Evolutionary conservation across 2,797 vertebrate species (phyloP).

Genomic region (Apodemus agrarius): DNA sequence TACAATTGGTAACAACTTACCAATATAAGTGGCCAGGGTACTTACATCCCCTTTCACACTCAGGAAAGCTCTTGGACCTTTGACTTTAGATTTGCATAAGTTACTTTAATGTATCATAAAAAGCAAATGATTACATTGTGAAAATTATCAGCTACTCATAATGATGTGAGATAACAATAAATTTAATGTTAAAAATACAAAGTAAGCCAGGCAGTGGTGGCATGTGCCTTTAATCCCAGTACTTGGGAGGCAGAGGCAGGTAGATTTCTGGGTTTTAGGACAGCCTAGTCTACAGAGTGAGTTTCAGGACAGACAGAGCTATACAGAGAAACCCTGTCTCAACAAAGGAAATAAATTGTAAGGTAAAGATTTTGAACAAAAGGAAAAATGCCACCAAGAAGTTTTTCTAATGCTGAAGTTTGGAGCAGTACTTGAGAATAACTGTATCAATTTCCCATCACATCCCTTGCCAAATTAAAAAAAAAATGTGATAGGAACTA

Average conservation of each 20-base stretch:
- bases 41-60: too few species aligned
- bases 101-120: background rate
- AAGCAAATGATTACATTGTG: background rate
- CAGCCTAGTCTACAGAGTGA: too few species aligned
- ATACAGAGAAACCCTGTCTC: too few species aligned
- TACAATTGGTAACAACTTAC: too few species aligned
- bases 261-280: too few species aligned
- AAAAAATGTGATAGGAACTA: background rate
- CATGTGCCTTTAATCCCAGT: too few species aligned
- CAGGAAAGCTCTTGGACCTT: too few species aligned
- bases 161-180: background rate
- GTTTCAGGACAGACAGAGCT: too few species aligned
- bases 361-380: background rate
- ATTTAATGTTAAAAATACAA: background rate
- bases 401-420: background rate
- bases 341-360: background rate
- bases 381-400: background rate
- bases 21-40: too few species aligned
- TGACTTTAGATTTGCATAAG: too few species aligned
- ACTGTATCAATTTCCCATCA: accelerated
- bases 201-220: background rate
- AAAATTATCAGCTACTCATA: background rate
- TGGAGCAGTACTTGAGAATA: background rate
- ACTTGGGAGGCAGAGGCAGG: too few species aligned
- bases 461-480: background rate